These are phyloP conservation scores for Charanyca ferruginea DNA, from an alignment of 2,888 invertebrate genomes.

Conservation along the genomic window DNA sequence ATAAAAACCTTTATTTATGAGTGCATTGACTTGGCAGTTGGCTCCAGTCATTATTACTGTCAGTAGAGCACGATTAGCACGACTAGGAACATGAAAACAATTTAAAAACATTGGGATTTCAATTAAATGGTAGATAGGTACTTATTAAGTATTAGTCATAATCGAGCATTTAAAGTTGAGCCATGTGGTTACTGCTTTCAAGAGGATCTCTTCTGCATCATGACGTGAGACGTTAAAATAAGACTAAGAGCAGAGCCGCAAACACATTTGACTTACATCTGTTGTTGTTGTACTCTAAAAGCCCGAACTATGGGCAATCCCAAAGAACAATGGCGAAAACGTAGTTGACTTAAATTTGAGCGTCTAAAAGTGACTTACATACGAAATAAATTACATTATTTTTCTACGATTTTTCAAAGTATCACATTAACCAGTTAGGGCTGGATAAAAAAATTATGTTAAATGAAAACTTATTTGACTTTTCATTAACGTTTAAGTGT, in stretches of 20 bases:
- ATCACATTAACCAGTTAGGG: no score
- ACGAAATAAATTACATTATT: no score
- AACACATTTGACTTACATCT: no score
- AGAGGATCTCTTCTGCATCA: neutral
- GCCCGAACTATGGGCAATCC: no score
- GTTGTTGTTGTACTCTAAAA: no score
- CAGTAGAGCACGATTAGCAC: neutral
- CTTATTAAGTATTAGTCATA: neutral
- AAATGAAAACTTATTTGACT: no score
- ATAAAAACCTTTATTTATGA: neutral
- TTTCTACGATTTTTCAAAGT: no score
- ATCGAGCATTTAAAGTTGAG: neutral
- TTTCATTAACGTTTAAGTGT: no score
- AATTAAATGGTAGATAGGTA: conserved; percentile 28
- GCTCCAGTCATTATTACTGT: neutral
- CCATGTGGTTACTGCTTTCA: conserved; percentile 16
- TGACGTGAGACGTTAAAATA: neutral
- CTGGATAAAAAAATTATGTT: no score
- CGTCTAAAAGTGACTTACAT: no score
- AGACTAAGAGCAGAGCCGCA: neutral
- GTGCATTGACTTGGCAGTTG: conserved; percentile 2
- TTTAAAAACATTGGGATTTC: conserved; percentile 7
- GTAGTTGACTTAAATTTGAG: no score
- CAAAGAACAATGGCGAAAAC: no score
- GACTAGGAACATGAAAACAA: neutral